phyloP scores from a whole-genome alignment of 2,888 invertebrate genomes.

The Hecatera dysodea region DNA sequence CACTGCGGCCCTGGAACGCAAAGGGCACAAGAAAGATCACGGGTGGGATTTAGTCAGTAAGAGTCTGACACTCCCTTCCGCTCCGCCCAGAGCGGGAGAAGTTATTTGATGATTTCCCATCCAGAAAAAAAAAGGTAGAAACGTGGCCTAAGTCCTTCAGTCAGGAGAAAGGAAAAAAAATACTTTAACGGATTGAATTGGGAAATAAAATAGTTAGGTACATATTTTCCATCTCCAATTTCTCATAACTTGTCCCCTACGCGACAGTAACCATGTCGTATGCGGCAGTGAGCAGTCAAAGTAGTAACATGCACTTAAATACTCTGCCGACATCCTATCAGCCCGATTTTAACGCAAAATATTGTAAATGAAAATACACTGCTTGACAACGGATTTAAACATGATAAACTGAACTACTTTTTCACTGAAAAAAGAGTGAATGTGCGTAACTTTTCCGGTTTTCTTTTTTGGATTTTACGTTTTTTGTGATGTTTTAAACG shows the following conservation, averaged over 20 bases:
- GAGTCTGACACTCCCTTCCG: too few relatives aligned
- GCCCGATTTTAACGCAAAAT: conserved; percentile 46
- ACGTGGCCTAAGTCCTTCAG: too few relatives aligned
- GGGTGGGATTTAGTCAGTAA: too few relatives aligned
- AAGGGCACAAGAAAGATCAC: too few relatives aligned
- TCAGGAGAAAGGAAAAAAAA: too few relatives aligned
- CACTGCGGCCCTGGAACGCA: too few relatives aligned
- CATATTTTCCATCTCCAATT: not conserved
- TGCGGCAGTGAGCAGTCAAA: conserved; percentile 37
- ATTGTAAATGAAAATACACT: conserved; percentile 49
- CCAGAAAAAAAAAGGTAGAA: too few relatives aligned
- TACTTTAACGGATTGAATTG: too few relatives aligned
- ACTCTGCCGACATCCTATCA: conserved; percentile 48
- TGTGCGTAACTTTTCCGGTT: not conserved
- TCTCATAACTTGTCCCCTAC: conserved; percentile 21
- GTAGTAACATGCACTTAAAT: conserved; percentile 57
- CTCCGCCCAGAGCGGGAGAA: too few relatives aligned
- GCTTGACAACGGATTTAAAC: conserved; percentile 30
- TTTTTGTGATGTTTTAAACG: not conserved
- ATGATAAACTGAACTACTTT: conserved; percentile 21
- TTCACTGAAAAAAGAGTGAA: conserved; percentile 9
- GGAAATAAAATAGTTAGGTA: too few relatives aligned
- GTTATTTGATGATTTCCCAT: too few relatives aligned
- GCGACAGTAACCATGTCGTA: conserved; percentile 25
- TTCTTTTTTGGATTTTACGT: not conserved